Conservation (phyloP, 2,888 invertebrate genomes). For the Blomia tropicalis region DNA sequence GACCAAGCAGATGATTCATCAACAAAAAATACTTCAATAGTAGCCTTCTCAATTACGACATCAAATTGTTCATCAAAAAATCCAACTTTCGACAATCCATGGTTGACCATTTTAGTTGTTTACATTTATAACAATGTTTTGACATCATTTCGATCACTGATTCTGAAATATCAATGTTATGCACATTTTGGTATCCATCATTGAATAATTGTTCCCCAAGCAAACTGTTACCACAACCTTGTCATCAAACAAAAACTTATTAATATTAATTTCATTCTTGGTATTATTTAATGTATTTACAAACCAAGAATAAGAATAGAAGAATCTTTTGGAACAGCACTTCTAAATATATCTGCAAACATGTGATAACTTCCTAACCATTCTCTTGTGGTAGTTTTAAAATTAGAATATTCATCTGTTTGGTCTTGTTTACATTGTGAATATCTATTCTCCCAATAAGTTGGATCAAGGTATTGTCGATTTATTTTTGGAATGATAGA, state of each 20-base stretch:
- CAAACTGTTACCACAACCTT: conserved; percentile 40
- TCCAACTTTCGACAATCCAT: conserved; percentile 36
- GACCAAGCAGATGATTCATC: conserved; percentile 37
- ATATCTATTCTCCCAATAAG: conserved; percentile 11
- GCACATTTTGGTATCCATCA: conserved; percentile 36
- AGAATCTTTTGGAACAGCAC: conserved; percentile 14
- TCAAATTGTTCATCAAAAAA: conserved; percentile 35
- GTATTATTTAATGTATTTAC: background rate
- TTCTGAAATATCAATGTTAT: conserved; percentile 38
- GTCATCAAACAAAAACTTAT: too few species aligned
- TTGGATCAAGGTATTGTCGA: background rate
- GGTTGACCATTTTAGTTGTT: conserved; percentile 37
- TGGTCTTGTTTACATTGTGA: background rate
- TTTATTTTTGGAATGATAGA: background rate
- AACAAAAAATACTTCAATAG: conserved; percentile 38
- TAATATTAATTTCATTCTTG: conserved; percentile 13
- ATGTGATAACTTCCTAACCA: conserved; percentile 24
- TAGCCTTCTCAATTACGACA: conserved; percentile 40
- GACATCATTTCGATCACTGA: conserved; percentile 36
- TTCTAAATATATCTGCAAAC: background rate
- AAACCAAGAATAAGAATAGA: conserved; percentile 26
- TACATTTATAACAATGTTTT: conserved; percentile 31
- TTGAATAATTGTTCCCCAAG: conserved; percentile 37
- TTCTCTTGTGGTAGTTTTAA: background rate
- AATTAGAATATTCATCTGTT: too few species aligned